Percentiles rank a stretch among this genome's conserved stretches.
These are phyloP conservation scores for Molorchus minor DNA, from an alignment of 2,888 invertebrate species.

Conservation along the genomic window DNA sequence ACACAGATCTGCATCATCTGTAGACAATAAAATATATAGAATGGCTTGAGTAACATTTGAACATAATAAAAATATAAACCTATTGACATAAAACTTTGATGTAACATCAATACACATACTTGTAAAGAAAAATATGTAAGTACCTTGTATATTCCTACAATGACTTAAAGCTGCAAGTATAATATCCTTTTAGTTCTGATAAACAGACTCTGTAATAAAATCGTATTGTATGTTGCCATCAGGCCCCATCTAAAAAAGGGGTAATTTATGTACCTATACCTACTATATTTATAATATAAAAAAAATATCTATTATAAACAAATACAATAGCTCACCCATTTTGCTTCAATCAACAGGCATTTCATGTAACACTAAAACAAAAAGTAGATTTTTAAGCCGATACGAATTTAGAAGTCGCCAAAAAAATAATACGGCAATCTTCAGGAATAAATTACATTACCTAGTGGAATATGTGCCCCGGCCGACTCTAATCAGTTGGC, in stretches of 20 bases:
- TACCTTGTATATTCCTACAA: constrained; percentile 51
- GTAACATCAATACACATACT: too few relatives aligned
- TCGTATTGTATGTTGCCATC: constrained; percentile 52
- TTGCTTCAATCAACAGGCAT: constrained; percentile 53
- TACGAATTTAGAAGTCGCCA: too few relatives aligned
- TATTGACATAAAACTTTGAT: too few relatives aligned
- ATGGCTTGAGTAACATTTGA: neutral
- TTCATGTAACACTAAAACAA: constrained; percentile 56
- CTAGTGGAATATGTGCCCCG: too few relatives aligned
- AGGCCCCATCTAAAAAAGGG: constrained; percentile 48
- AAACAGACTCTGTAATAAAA: constrained; percentile 47
- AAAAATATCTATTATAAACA: neutral
- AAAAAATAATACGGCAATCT: too few relatives aligned
- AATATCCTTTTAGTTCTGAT: constrained; percentile 50
- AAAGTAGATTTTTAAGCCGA: neutral
- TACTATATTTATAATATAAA: neutral
- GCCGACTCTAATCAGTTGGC: too few relatives aligned
- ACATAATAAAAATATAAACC: constrained; percentile 7
- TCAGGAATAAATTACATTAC: too few relatives aligned
- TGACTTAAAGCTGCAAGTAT: constrained; percentile 48
- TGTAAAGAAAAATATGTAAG: constrained; percentile 21
- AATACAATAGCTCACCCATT: constrained; percentile 51
- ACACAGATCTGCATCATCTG: constrained; percentile 52
- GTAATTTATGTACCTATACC: neutral
- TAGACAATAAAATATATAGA: constrained; percentile 32